A percentile compares a stretch with the other conserved stretches of the same genome.
Evolutionary conservation across 2,113 vertebrate genomes (phyloP).

Genomic region (Mesocricetus auratus): DNA sequence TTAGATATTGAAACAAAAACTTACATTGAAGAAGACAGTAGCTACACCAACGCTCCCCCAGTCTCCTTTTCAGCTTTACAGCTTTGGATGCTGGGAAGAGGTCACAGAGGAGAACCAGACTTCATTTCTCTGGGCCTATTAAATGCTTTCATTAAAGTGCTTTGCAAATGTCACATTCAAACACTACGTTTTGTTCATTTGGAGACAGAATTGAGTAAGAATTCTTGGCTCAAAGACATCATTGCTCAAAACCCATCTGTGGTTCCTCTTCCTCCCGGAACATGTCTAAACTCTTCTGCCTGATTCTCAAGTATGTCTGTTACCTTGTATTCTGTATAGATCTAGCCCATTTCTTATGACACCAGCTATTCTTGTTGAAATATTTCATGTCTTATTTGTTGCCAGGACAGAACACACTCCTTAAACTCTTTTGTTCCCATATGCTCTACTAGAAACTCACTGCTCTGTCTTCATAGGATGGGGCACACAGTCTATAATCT

Average conservation of each 20-base stretch:
- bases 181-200: not conserved
- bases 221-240: not conserved
- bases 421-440: not conserved
- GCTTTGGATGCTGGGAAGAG: not conserved
- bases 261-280: not conserved
- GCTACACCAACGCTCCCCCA: fast-evolving
- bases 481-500: too few species aligned
- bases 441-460: not conserved
- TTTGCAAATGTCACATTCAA: constrained; percentile 37
- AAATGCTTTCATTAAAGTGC: not conserved
- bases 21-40: not conserved
- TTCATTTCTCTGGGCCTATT: not conserved
- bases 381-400: not conserved
- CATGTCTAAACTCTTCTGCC: not conserved
- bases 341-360: not conserved
- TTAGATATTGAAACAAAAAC: not conserved
- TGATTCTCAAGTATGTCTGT: not conserved
- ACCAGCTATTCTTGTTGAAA: not conserved
- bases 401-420: not conserved
- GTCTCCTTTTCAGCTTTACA: not conserved
- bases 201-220: not conserved
- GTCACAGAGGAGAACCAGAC: constrained; percentile 11
- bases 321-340: not conserved
- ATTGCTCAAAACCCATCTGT: not conserved
- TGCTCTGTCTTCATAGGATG: not conserved